Evolutionary conservation across 2,888 invertebrate species (phyloP), one percentile per base, ranked within the genome.

Genomic region (Euspilapteryx auroguttella): DNA sequence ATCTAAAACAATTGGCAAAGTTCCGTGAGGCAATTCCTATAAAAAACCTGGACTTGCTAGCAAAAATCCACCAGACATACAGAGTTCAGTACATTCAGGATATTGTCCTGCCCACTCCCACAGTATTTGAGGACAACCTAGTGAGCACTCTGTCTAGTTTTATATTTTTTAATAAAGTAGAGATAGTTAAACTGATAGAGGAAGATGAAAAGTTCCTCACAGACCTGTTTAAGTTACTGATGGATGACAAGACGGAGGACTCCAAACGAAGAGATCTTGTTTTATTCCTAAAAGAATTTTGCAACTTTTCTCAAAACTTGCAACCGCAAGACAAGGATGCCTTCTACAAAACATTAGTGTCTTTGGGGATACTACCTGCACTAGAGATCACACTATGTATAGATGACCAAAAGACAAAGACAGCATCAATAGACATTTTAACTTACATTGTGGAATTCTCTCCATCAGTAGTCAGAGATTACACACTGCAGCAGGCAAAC

Each of bases 111-210:
- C 99, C 99, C 13, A 94, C 98, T 27, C 98, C 99, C 8, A 96
- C 96, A 42, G 93, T 99, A 46, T 99, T 98, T 69, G 99, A 99
- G 61, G 99, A 99, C 66, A 99, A 98, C 64, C 87, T 98, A 85
- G 82, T 99, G 39, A 96, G 95, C 49, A 94, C 96, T 34, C 79
- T 99, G 50, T 94, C 92, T 58, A 97, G 96, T 80, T 98, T 98
- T 80, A 94, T 99, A 73, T 99, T 96, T 81, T 99, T 99, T 78
- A 98, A 97, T 78, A 98, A 99, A 79, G 94, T 97, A 57, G 98
- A 99, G 80, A 99, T 99, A 73, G 97, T 99, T 43, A 94, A 92
- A 43, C 82, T 95, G 54, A 91, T 99, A 61, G 87, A 98, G 80
- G 97, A 98, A 53, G 99, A 99, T 76, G 96, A 97, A 47, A 90